Evolutionary conservation across 2,888 invertebrate genomes (phyloP).

Genomic region (Sarcophaga caerulescens): DNA sequence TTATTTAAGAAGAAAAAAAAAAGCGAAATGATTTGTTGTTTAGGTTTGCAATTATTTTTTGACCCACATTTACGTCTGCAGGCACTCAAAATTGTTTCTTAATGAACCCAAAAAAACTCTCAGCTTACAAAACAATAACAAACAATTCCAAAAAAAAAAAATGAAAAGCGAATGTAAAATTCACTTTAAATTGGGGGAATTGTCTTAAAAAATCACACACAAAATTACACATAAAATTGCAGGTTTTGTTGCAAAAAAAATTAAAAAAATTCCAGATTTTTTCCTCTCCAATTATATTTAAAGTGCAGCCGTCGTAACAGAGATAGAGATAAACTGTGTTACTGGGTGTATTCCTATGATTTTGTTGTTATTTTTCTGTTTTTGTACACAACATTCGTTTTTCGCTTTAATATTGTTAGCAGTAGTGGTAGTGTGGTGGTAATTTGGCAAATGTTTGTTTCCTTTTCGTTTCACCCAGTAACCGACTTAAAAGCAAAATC

Average conservation of each 20-base stretch:
- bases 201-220: not conserved
- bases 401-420: not conserved
- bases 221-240: not conserved
- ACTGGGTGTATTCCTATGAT: constrained; percentile 67
- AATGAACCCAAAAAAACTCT: constrained; percentile 11
- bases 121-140: constrained; percentile 8
- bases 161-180: not conserved
- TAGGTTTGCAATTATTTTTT: constrained; percentile 15
- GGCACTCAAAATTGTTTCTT: not conserved
- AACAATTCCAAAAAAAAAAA: not conserved
- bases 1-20: not conserved
- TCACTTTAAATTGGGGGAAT: not conserved
- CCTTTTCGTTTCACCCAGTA: constrained; percentile 77
- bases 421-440: not conserved
- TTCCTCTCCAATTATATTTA: constrained; percentile 29
- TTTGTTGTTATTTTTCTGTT: constrained; percentile 29
- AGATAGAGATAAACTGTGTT: constrained; percentile 63
- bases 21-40: not conserved
- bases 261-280: not conserved
- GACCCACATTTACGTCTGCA: constrained; percentile 23
- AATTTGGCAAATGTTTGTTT: constrained; percentile 61
- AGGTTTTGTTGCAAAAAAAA: not conserved
- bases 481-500: constrained; percentile 74
- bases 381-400: constrained; percentile 30
- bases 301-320: constrained; percentile 47